phyloP scores from a whole-genome alignment of 2,888 invertebrate species.

The Phyto melanocephala region DNA sequence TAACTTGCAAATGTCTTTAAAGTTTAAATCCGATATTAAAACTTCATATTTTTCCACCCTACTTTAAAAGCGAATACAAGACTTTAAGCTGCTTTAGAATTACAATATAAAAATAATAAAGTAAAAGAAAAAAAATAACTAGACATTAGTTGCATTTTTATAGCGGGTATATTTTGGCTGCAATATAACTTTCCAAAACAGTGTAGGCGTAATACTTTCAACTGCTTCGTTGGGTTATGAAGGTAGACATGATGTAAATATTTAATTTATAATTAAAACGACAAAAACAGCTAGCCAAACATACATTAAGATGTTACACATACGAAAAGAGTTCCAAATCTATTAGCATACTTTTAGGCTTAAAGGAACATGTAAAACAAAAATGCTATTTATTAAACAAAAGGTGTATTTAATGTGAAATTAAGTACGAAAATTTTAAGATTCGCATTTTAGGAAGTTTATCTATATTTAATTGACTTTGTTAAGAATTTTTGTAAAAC shows the following conservation, averaged over 20 bases:
- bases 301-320: neutral
- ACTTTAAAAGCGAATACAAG: neutral
- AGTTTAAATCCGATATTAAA: no score
- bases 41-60: neutral
- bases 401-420: no score
- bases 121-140: neutral
- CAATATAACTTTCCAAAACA: constrained; percentile 27
- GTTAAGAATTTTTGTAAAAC: no score
- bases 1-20: no score
- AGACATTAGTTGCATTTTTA: constrained; percentile 24
- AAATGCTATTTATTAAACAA: no score
- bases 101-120: neutral
- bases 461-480: no score
- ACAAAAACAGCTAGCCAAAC: no score
- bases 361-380: neutral
- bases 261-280: no score
- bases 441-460: no score
- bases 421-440: no score
- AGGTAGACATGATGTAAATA: no score
- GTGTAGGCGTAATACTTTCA: neutral
- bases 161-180: constrained; percentile 38
- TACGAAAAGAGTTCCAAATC: neutral
- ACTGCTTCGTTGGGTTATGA: no score
- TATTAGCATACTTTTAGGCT: neutral
- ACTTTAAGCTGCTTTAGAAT: neutral